Percentiles rank a stretch among this genome's conserved stretches.
These are phyloP conservation scores for Andrena haemorrhoa DNA, from an alignment of 2,888 invertebrate genomes.

Conservation along the genomic window DNA sequence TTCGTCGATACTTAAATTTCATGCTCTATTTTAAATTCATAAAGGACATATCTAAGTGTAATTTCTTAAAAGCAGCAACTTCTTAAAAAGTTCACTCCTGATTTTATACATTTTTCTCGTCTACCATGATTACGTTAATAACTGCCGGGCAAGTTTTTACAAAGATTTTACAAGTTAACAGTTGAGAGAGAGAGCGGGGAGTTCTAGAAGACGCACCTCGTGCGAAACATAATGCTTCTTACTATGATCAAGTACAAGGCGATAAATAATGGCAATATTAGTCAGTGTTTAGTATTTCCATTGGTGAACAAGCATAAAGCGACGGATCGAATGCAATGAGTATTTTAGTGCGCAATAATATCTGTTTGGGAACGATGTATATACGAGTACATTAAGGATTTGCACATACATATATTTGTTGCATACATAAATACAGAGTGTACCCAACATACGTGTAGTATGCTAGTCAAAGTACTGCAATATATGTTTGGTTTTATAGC, in stretches of 20 bases:
- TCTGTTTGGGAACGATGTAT: conserved; percentile 41
- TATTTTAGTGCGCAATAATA: conserved; percentile 27
- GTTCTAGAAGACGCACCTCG: conserved; percentile 18
- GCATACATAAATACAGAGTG: conserved; percentile 25
- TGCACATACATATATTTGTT: conserved; percentile 44
- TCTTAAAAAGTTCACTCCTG: conserved; percentile 14
- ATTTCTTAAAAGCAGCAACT: conserved; percentile 16
- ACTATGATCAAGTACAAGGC: conserved; percentile 63
- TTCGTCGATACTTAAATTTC: neutral
- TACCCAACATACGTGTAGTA: conserved; percentile 40
- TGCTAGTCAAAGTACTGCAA: conserved; percentile 61
- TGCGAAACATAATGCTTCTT: conserved; percentile 52
- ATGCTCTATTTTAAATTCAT: conserved; percentile 28
- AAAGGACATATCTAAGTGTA: neutral
- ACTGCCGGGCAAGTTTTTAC: conserved; percentile 64
- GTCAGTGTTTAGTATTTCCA: conserved; percentile 57
- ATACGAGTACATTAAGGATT: conserved; percentile 40
- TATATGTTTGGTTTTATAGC: conserved; percentile 51
- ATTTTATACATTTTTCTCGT: conserved; percentile 40
- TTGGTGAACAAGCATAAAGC: conserved; percentile 34
- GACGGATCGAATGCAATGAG: conserved; percentile 23
- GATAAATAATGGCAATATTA: conserved; percentile 71
- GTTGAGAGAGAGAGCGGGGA: conserved; percentile 21
- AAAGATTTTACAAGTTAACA: conserved; percentile 46
- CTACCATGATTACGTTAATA: conserved; percentile 64